A percentile compares a stretch with the other conserved stretches of the same genome.
Evolutionary conservation across 2,888 invertebrate species (phyloP).

Genomic region (Notocelia uddmanniana): DNA sequence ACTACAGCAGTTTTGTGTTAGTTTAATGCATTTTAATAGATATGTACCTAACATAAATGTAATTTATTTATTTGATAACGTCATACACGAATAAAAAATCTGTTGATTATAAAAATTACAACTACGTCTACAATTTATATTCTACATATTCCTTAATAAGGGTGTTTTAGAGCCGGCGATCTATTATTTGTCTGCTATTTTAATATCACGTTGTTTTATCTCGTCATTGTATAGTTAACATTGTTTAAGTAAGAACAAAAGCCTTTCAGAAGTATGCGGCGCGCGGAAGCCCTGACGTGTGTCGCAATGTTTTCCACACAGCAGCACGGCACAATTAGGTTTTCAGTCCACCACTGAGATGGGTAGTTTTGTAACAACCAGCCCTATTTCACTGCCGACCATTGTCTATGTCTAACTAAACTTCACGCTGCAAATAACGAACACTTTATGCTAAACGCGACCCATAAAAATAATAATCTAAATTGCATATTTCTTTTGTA

Average conservation of each 20-base stretch:
- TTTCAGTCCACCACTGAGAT: conserved; percentile 69
- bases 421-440: conserved; percentile 49
- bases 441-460: conserved; percentile 54
- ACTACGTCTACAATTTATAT: not conserved
- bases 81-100: no score
- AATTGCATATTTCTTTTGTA: conserved; percentile 65
- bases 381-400: conserved; percentile 60
- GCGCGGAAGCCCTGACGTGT: conserved; percentile 75
- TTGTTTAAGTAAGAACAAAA: conserved; percentile 82
- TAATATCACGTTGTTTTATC: conserved; percentile 52
- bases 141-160: no score
- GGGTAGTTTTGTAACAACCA: conserved; percentile 75
- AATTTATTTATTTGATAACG: no score
- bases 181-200: conserved; percentile 5
- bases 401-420: conserved; percentile 61
- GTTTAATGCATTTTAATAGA: conserved; percentile 13
- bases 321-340: conserved; percentile 76
- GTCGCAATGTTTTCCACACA: conserved; percentile 76
- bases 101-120: not conserved
- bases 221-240: conserved; percentile 53
- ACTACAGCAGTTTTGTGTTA: conserved; percentile 24
- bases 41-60: not conserved
- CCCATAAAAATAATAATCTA: conserved; percentile 63
- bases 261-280: conserved; percentile 77
- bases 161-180: not conserved